Base-by-base conservation (phyloP, 2,113 vertebrate genomes). In the Eulemur rufifrons region DNA sequence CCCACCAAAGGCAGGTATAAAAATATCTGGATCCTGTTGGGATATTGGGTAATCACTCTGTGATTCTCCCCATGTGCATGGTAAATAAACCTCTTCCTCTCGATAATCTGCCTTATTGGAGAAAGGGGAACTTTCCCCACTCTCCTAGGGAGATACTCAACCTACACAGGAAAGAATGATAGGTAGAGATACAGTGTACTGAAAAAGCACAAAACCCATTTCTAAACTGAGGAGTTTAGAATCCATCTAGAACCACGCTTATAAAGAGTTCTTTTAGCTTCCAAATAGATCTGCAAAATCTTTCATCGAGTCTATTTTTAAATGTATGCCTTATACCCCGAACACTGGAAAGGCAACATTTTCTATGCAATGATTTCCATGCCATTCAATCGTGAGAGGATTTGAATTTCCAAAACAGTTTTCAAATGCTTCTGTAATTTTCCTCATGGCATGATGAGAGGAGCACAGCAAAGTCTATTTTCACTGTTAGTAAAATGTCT, bases 261-360 rank as follows among this genome's bases (percentile, higher is more conserved):
- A 32, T 2, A 71, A 50, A 42, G 45, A 92, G 32, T 13, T 56
- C 23, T n/a, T 95, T 63, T 20, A 71, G 61, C 68, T 89, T 54
- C 74, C 42, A 78, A 68, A 59, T n/a, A 64, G 54, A 63, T 37
- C 88, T 64, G 13, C 63, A 84, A 69, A 15, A 94, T 68, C 18
- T 42, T 89, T 84, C 37, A 45, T 23, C 37, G 25, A 86, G 15
- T 74, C 80, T 86, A 76, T 95, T 95, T 86, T 68, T 92, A 92
- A 80, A 63, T 56, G 25, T 3, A 20, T 29, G 15, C 23, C 45
- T 95, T 94, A 47, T 50, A 89, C 76, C 37, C 63, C 74, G 63
- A 96, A 71, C 13, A 54, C 17, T 23, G 27, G 21, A 34, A 68
- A 78, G 47, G 56, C 47, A 59, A 4, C 14, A 4, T 42, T 80